Evolutionary conservation across 2,888 invertebrate genomes (phyloP), one percentile per base, ranked within the genome.

Genomic region (Entomobrya proxima): DNA sequence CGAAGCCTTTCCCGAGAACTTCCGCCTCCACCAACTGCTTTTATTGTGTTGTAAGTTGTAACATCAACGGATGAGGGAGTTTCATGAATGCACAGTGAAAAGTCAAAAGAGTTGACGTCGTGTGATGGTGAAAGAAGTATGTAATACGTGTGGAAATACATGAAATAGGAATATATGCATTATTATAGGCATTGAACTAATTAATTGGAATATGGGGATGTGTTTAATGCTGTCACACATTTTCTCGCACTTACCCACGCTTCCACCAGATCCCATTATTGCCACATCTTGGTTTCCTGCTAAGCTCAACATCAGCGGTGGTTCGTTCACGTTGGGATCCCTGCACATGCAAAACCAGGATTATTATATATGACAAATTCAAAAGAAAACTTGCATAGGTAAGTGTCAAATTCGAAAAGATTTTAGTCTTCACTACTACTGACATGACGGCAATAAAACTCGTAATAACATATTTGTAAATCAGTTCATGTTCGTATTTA

Each of bases 311-410:
- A 80, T 52, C 80, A 83, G 72, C 18, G 86, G 81, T 40, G 84
- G 72, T 78, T 90, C 88, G 67, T 90, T 88, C 77, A 85, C 85
- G 80, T 90, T 90, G 44, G 90, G 90, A 84, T 90, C 90, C 30
- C 90, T 90, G 79, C n/a, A 69, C 21, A 55, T n/a, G n/a, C n/a
- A n/a, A n/a, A n/a, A n/a, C n/a, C n/a, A n/a, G n/a, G n/a, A n/a
- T n/a, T n/a, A n/a, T n/a, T n/a, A n/a, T 9, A 64, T 58, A 7
- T 32, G 24, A 11, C 75, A 84, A 35, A 64, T 52, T 1, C 55
- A 55, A 2, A 58, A 9, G n/a, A n/a, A n/a, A n/a, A n/a, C n/a
- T n/a, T n/a, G n/a, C n/a, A n/a, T n/a, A n/a, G n/a, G n/a, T n/a
- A n/a, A n/a, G n/a, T n/a, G n/a, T n/a, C n/a, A n/a, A n/a, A n/a